Conservation (phyloP, 2,797 vertebrate genomes). For the Otus scops region DNA sequence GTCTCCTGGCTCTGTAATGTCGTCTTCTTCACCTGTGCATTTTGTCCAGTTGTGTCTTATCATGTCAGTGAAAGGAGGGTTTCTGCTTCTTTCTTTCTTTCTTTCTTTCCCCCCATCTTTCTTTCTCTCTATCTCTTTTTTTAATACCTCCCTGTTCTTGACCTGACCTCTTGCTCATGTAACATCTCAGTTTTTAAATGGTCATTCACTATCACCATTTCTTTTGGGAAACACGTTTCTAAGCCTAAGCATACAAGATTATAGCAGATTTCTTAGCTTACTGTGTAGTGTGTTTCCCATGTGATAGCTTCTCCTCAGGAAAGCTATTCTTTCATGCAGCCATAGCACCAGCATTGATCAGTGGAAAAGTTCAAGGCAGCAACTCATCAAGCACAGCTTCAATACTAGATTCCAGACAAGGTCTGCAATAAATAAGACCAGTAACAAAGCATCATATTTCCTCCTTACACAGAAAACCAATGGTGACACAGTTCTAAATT, state of each 20-base stretch:
- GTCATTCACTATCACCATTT: constrained; percentile 57
- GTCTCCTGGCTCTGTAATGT: constrained; percentile 56
- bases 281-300: constrained; percentile 63
- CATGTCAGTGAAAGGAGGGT: constrained; percentile 16
- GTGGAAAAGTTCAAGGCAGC: constrained; percentile 82
- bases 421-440: constrained; percentile 81
- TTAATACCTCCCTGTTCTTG: constrained; percentile 40
- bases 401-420: constrained; percentile 79
- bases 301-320: constrained; percentile 71
- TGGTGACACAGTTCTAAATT: constrained; percentile 70
- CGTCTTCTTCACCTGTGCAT: constrained; percentile 35
- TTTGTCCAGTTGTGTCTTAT: constrained; percentile 47
- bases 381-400: constrained; percentile 80
- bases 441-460: constrained; percentile 78
- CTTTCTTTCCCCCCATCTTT: not conserved
- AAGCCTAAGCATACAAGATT: constrained; percentile 64
- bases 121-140: not conserved
- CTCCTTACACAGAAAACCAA: constrained; percentile 73
- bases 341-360: constrained; percentile 78
- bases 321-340: constrained; percentile 78
- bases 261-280: constrained; percentile 64
- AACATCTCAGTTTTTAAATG: constrained; percentile 68
- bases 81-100: constrained; percentile 1
- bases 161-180: constrained; percentile 56
- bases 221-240: constrained; percentile 52